Percentiles rank a stretch among this genome's conserved stretches.
These are phyloP conservation scores for Potamilus streckersoni DNA, from an alignment of 1,140 invertebrate species.

Conservation along the genomic window DNA sequence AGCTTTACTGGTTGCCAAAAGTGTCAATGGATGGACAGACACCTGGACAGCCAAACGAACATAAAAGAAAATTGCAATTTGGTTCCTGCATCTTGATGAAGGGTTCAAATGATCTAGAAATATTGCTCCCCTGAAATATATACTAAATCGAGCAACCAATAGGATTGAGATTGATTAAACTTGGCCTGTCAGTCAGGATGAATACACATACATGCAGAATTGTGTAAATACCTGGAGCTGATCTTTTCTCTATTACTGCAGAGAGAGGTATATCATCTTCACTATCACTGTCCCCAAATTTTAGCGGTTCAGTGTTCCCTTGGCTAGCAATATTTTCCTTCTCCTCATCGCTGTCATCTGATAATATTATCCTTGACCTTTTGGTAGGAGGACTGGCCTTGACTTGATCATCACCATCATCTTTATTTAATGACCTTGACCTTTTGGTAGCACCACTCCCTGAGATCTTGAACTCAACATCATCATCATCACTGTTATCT, in stretches of 20 bases:
- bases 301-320: neutral
- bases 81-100: no score
- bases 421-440: conserved; percentile 15
- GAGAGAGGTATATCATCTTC: conserved; percentile 17
- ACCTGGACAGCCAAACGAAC: no score
- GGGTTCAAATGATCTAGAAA: no score
- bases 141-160: no score
- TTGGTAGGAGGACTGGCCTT: neutral
- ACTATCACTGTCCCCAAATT: conserved; percentile 6
- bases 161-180: no score
- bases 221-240: neutral
- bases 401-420: neutral
- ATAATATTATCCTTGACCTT: neutral
- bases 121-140: no score
- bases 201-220: no score
- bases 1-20: no score
- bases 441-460: conserved; percentile 12
- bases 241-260: neutral
- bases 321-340: neutral
- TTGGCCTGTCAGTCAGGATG: no score
- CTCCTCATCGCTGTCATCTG: no score
- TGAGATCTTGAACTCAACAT: neutral
- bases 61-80: no score
- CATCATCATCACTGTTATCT: neutral
- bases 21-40: no score